Conservation (phyloP, 2,797 vertebrate genomes). For the Phataginus tricuspis region DNA sequence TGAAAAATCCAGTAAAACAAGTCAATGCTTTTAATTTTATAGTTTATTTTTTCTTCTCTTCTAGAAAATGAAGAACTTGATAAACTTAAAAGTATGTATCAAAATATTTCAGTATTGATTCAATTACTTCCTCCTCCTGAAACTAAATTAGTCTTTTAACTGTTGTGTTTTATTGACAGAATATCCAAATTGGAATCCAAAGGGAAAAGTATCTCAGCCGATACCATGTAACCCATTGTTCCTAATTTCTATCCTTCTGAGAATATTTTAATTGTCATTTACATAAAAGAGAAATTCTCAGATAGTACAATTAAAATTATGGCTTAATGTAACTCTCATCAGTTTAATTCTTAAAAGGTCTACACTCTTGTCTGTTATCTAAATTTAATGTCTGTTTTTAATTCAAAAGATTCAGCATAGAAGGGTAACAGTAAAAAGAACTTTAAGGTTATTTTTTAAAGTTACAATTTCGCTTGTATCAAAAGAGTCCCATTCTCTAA, state of each 20-base stretch:
- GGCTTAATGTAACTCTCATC: neutral
- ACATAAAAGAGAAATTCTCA: neutral
- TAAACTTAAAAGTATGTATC: neutral
- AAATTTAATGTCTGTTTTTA: conserved; percentile 23
- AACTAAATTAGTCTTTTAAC: conserved; percentile 23
- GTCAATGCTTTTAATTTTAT: neutral
- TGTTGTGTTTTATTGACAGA: conserved; percentile 62
- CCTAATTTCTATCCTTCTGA: conserved; percentile 38
- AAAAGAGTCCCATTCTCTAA: neutral
- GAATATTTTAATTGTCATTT: conserved; percentile 17
- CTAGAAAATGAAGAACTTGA: conserved; percentile 51
- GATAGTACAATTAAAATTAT: conserved; percentile 30
- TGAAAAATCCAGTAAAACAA: conserved; percentile 22
- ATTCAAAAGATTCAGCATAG: neutral
- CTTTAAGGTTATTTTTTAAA: neutral
- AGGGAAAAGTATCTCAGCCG: neutral
- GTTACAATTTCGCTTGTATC: neutral
- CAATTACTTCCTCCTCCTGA: neutral
- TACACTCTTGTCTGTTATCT: neutral
- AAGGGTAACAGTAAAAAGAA: neutral
- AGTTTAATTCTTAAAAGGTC: conserved; percentile 7
- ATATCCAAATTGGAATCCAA: neutral
- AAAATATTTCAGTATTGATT: conserved; percentile 47
- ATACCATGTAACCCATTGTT: neutral
- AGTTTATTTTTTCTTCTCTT: neutral